phyloP scores from a whole-genome alignment of 2,797 vertebrate species.

The Peromyscus eremicus region DNA sequence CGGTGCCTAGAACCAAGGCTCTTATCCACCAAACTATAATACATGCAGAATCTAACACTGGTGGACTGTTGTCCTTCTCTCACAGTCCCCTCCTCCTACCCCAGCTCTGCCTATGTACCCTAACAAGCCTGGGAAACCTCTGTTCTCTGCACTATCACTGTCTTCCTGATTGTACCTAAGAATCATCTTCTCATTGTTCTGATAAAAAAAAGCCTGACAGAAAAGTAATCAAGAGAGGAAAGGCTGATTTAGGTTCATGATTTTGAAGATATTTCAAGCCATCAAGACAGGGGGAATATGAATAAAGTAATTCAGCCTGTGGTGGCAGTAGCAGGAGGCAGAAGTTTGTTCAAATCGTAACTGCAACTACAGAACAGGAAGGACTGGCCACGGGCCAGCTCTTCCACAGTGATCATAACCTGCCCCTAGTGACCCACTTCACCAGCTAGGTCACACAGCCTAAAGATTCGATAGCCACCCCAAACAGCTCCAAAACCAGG shows the following conservation, averaged over 20 bases:
- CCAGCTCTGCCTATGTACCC: background rate
- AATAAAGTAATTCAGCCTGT: background rate
- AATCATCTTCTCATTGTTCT: background rate
- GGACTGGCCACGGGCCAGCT: background rate
- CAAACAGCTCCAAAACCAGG: background rate
- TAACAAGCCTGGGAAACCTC: background rate
- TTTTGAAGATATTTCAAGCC: background rate
- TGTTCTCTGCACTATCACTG: background rate
- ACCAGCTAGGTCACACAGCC: background rate
- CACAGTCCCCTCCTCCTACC: fast-evolving
- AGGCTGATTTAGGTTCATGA: background rate
- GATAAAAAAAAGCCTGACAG: background rate
- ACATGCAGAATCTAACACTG: background rate
- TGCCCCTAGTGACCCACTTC: background rate
- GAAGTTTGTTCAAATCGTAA: background rate
- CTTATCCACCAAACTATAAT: background rate
- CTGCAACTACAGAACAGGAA: background rate
- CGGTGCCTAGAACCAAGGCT: background rate
- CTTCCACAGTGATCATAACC: background rate
- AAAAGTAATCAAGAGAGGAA: background rate
- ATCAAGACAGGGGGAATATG: too few species aligned
- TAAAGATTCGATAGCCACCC: background rate
- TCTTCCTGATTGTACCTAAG: background rate
- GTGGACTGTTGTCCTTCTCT: background rate
- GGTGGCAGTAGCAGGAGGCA: background rate